Percentiles rank a stretch among this genome's conserved stretches.
phyloP scores from a whole-genome alignment of 2,888 invertebrate species.

The Nematopogon swammerdamellus region DNA sequence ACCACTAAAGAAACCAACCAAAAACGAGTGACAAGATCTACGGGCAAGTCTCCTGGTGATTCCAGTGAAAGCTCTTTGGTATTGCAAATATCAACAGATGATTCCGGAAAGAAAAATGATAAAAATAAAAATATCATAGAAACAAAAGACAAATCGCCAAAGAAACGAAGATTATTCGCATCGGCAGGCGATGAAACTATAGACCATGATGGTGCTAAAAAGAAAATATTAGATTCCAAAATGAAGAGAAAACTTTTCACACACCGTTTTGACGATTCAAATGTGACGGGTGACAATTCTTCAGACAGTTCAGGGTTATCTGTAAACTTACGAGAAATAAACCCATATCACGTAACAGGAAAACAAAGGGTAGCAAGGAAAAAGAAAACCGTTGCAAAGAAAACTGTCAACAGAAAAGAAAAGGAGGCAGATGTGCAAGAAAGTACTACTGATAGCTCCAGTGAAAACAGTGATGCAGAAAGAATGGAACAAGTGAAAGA shows the following conservation, averaged over 20 bases:
- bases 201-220: not conserved
- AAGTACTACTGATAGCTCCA: not conserved
- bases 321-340: not conserved
- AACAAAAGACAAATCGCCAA: not conserved
- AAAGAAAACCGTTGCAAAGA: not conserved
- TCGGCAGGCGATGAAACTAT: not conserved
- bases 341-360: not conserved
- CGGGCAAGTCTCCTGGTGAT: not conserved
- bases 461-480: not conserved
- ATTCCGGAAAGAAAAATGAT: not conserved
- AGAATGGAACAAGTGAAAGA: not conserved
- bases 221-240: not conserved
- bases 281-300: not conserved
- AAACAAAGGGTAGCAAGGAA: not conserved
- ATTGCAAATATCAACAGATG: not conserved
- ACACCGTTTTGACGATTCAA: not conserved
- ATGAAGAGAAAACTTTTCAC: slow-evolving; percentile 1
- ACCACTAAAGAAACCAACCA: not conserved
- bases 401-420: not conserved
- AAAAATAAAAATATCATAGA: not conserved
- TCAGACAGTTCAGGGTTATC: not conserved
- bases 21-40: not conserved
- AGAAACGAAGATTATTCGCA: not conserved
- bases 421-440: no score
- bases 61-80: not conserved